Evolutionary conservation across 2,888 invertebrate species (phyloP).

Genomic region (Hesperia comma): DNA sequence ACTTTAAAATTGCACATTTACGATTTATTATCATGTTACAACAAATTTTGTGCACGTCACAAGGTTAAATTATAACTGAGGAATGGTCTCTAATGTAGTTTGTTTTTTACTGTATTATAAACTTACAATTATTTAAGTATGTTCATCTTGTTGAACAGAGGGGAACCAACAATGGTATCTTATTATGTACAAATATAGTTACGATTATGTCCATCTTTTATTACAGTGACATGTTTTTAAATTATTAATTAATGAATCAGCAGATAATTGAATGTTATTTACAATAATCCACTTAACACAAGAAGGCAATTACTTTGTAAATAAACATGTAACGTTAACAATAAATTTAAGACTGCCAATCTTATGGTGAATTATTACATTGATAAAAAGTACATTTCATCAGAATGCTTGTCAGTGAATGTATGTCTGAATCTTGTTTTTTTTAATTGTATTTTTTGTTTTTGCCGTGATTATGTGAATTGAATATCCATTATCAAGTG

Average conservation of each 20-base stretch:
- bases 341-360: slow-evolving; percentile 41
- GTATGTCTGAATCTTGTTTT: slow-evolving; percentile 21
- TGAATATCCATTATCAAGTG: slow-evolving; percentile 26
- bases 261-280: slow-evolving; percentile 34
- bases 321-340: slow-evolving; percentile 45
- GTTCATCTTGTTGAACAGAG: slow-evolving; percentile 6
- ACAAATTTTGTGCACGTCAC: slow-evolving; percentile 64
- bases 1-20: slow-evolving; percentile 33
- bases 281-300: slow-evolving; percentile 32
- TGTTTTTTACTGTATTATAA: slow-evolving; percentile 10
- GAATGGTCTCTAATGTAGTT: slow-evolving; percentile 51
- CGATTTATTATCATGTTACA: slow-evolving; percentile 30
- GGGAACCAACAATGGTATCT: slow-evolving; percentile 17
- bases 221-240: slow-evolving; percentile 7
- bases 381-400: slow-evolving; percentile 17
- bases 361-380: slow-evolving; percentile 25
- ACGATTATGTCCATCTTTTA: slow-evolving; percentile 28
- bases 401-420: slow-evolving; percentile 24
- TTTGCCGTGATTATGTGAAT: slow-evolving; percentile 36
- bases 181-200: slow-evolving; percentile 29
- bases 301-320: slow-evolving; percentile 40
- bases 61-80: slow-evolving; percentile 51
- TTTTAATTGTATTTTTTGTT: slow-evolving; percentile 17
- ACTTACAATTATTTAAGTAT: slow-evolving; percentile 2
- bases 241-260: slow-evolving; percentile 18